Evolutionary conservation across 2,888 invertebrate species (phyloP).

Genomic region (Sarcophaga subvicina): DNA sequence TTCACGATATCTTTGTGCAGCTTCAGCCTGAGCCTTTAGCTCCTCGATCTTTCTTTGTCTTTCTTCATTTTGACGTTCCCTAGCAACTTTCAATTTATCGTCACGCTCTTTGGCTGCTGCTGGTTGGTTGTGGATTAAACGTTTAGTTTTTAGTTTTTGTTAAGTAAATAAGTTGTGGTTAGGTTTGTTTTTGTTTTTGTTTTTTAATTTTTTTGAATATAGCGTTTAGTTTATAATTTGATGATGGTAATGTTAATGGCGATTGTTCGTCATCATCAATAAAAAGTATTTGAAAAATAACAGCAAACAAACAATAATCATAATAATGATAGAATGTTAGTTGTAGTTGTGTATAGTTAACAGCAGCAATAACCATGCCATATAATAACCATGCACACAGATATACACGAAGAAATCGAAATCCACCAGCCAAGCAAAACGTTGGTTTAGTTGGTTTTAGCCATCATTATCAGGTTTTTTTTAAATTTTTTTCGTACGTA

Average conservation of each 20-base stretch:
- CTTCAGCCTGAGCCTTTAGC: constrained; percentile 93
- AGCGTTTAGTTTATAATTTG: neutral
- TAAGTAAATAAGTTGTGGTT: constrained; percentile 19
- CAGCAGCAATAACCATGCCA: constrained; percentile 11
- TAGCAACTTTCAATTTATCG: constrained; percentile 88
- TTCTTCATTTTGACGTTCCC: constrained; percentile 95
- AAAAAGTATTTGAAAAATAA: constrained; percentile 41
- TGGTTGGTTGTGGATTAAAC: constrained; percentile 15
- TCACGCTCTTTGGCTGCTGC: constrained; percentile 82
- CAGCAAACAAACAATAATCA: constrained; percentile 41
- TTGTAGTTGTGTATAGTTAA: constrained; percentile 16
- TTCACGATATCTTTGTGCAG: constrained; percentile 94
- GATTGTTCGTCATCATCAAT: constrained; percentile 50
- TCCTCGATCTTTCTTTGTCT: constrained; percentile 94
- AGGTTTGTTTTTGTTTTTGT: neutral
- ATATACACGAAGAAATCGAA: constrained; percentile 51
- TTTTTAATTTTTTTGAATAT: neutral
- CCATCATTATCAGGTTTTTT: constrained; percentile 41
- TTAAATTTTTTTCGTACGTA: constrained; percentile 14
- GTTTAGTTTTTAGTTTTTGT: constrained; percentile 27
- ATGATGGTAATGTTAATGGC: constrained; percentile 5
- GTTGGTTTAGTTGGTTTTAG: constrained; percentile 33
- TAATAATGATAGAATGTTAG: constrained; percentile 23
- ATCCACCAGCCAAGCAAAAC: constrained; percentile 65
- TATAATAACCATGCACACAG: constrained; percentile 36